Base-by-base conservation (phyloP, 1,140 invertebrate genomes). In the Bombus terrestris region DNA sequence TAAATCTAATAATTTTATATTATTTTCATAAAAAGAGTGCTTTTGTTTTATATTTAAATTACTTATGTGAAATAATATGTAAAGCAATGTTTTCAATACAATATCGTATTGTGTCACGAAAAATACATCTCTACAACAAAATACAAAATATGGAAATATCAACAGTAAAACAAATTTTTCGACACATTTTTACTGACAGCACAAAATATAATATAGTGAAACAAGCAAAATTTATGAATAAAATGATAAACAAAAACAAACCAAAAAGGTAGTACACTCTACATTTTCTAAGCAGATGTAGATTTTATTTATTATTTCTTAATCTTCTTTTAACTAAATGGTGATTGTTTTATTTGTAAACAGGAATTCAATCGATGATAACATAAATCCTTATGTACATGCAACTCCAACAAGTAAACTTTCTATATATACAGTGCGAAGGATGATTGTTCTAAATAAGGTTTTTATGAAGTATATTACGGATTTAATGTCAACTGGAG, bases 391-490 rank as follows among this genome's bases (percentile, higher is more conserved):
- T 32, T 9, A 1, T 12, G 0, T 22, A 28, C 5, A 1, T 37
- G 25, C 6, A 43, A 1, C 10, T 22, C 0, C 10, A 3, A 72
- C 72, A 4, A 80, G 4, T 2, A 9, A 28, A 28, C 39, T 59
- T 22, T 91, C 76, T 59, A 59, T 73, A 18, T 84, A 91, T 53
- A 88, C 89, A 35, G 79, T 53, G 28, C 89, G 93, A 15, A 91
- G 97, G 92, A 94, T 96, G 13, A 93, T 94, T 1, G 96, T 98
- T 64, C 92, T 98, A 15, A 97, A 98, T 93, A 97, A 97, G 94
- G 85, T 98, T n/a, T 98, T 98, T 89, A 98, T 98, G 97, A 96
- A 96, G 90, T 95, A 97, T 72, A 96, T 98, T 32, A 97, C 97
- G 1, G 97, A 98, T 90, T 92, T 97, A 18, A 96, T 98, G 95